These are phyloP conservation scores for Probosciger aterrimus DNA, from an alignment of 2,113 vertebrate genomes.

Conservation along the genomic window DNA sequence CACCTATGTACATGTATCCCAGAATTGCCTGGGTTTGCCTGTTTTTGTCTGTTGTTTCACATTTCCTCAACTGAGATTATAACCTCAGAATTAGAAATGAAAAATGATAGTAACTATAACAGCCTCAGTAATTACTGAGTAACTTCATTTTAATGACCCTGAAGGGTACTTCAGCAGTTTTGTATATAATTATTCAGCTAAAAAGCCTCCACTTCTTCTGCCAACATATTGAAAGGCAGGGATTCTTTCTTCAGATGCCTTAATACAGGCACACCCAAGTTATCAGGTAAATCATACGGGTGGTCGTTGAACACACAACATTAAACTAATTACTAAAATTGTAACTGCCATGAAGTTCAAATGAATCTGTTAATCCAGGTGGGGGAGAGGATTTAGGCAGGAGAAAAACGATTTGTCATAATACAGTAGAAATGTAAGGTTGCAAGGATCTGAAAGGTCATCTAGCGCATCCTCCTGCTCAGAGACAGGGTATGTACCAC, in stretches of 20 bases:
- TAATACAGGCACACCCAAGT: neutral
- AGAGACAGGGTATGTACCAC: neutral
- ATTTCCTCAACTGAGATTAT: neutral
- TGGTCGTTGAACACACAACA: neutral
- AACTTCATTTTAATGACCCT: neutral
- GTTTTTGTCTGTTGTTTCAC: neutral
- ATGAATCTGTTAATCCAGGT: neutral
- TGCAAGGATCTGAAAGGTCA: neutral
- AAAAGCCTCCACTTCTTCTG: neutral
- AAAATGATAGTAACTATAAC: neutral
- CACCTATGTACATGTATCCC: neutral
- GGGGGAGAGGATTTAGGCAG: neutral
- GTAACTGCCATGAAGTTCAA: neutral
- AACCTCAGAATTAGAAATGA: neutral
- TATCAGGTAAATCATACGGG: neutral
- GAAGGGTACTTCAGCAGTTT: neutral
- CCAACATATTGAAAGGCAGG: neutral
- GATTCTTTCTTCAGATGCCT: neutral
- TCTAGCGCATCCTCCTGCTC: neutral
- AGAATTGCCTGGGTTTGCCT: neutral
- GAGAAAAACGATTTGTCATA: neutral
- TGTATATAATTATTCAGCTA: neutral
- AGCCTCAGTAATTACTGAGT: neutral
- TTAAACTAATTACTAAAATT: neutral
- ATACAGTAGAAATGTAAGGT: neutral